Percentiles rank a stretch among this genome's conserved stretches.
These are phyloP conservation scores for Lophura nycthemera DNA, from an alignment of 2,113 vertebrate genomes.

Conservation along the genomic window DNA sequence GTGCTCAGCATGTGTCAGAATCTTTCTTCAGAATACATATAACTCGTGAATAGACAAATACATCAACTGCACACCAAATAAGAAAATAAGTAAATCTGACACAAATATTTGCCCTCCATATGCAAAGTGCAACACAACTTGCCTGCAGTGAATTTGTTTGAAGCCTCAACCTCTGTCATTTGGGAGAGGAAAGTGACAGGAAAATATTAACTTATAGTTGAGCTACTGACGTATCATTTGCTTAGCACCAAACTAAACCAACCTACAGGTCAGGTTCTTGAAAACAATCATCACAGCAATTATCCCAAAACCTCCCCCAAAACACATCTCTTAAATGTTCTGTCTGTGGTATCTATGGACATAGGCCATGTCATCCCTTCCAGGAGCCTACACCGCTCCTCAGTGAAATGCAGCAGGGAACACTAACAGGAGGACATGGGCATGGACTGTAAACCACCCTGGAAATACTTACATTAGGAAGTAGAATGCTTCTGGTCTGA, in stretches of 20 bases:
- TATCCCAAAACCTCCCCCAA: neutral
- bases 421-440: neutral
- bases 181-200: neutral
- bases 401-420: neutral
- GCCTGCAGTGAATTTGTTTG: neutral
- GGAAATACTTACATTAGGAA: neutral
- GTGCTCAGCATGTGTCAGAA: neutral
- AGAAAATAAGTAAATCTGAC: neutral
- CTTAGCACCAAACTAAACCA: neutral
- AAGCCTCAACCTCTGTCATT: neutral
- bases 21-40: neutral
- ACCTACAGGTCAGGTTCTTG: neutral
- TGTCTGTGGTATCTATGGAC: fast-evolving
- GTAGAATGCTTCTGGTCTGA: neutral
- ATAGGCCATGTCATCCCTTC: neutral
- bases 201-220: neutral
- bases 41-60: neutral
- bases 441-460: neutral
- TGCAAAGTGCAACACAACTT: neutral
- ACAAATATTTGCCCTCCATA: neutral
- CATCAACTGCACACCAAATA: neutral
- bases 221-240: neutral
- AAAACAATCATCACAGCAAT: neutral
- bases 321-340: fast-evolving
- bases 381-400: neutral